phyloP scores from a whole-genome alignment of 1,140 invertebrate species.

The Calosoma granatense region DNA sequence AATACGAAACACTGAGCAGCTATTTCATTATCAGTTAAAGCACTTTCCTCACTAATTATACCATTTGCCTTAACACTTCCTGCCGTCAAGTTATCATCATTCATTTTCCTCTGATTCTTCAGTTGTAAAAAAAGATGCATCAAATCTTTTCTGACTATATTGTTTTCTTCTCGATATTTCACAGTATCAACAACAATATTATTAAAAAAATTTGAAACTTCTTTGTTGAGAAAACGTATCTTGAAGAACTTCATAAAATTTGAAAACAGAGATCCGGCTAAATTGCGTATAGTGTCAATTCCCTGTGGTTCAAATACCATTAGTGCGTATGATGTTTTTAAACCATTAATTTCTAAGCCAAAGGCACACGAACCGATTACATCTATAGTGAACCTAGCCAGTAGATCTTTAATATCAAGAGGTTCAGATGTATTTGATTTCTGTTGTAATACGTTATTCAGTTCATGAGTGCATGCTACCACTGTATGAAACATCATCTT shows the following conservation, averaged over 20 bases:
- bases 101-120: constrained; percentile 40
- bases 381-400: constrained; percentile 36
- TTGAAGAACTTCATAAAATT: background rate
- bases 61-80: background rate
- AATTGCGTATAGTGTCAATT: background rate
- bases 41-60: background rate
- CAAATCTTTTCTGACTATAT: constrained; percentile 41
- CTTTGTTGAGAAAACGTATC: background rate
- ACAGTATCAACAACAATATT: constrained; percentile 41
- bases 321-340: constrained; percentile 22
- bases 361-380: constrained; percentile 39
- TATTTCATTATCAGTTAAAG: constrained; percentile 28
- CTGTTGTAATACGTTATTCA: constrained; percentile 20
- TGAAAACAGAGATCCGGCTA: background rate
- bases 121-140: constrained; percentile 44
- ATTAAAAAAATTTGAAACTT: constrained; percentile 34
- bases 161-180: constrained; percentile 34
- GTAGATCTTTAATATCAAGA: constrained; percentile 30
- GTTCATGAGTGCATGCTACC: background rate
- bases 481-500: constrained; percentile 34
- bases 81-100: constrained; percentile 33
- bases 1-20: constrained; percentile 31
- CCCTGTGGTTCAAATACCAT: background rate
- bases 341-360: constrained; percentile 36
- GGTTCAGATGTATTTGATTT: constrained; percentile 10